phyloP scores from a whole-genome alignment of 2,113 vertebrate genomes.

The Phylloscopus trochiloides region DNA sequence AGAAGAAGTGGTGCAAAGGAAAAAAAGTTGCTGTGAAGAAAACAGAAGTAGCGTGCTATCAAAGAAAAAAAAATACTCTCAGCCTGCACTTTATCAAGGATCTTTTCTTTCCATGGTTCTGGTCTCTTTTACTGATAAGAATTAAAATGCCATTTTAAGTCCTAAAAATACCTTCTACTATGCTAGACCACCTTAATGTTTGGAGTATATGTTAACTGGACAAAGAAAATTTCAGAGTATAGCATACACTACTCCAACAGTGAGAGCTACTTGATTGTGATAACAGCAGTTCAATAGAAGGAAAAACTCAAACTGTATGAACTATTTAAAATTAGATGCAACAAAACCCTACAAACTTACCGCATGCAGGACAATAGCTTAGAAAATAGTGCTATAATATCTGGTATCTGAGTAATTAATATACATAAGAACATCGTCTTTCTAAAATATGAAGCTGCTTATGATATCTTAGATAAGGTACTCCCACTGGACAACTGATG shows the following conservation, averaged over 20 bases:
- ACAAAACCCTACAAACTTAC: background rate
- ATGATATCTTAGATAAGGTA: background rate
- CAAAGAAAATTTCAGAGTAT: background rate
- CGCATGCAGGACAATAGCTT: background rate
- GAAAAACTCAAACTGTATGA: background rate
- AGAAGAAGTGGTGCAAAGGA: background rate
- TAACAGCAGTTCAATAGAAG: background rate
- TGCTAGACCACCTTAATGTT: background rate
- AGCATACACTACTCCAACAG: background rate
- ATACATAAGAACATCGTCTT: fast-evolving
- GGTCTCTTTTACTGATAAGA: background rate
- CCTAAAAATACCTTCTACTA: background rate
- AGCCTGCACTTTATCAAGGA: background rate
- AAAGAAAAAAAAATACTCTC: background rate
- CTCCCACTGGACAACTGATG: background rate
- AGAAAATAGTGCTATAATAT: background rate
- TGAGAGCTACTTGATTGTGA: background rate
- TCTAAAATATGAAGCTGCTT: background rate
- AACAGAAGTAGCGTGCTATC: background rate
- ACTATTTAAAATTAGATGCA: background rate
- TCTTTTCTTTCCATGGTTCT: background rate
- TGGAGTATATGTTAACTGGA: background rate
- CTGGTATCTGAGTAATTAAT: background rate
- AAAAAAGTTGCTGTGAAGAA: background rate
- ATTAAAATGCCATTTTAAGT: background rate